Evolutionary conservation across 1,140 invertebrate species (phyloP).

Genomic region (Leptinotarsa lineolata): DNA sequence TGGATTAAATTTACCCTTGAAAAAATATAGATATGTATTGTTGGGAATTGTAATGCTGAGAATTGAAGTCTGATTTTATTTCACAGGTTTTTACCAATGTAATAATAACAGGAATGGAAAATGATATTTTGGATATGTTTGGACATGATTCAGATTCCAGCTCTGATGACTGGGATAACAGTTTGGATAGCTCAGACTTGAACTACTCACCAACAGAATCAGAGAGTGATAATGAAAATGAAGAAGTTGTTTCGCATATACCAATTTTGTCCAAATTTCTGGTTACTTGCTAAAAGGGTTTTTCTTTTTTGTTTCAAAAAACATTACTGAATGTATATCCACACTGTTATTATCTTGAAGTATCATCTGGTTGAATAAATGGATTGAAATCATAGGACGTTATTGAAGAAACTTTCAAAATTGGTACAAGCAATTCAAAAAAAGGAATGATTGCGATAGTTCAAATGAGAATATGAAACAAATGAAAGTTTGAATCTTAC

Average conservation of each 20-base stretch:
- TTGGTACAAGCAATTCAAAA: too few relatives aligned
- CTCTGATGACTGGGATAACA: slow-evolving; percentile 65
- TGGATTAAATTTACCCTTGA: too few relatives aligned
- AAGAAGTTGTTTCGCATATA: slow-evolving; percentile 43
- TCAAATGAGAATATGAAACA: too few relatives aligned
- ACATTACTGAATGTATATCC: not conserved
- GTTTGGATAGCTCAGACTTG: slow-evolving; percentile 63
- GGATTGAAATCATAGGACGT: too few relatives aligned
- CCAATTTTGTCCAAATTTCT: slow-evolving; percentile 47
- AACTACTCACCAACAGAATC: slow-evolving; percentile 57
- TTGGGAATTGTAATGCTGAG: too few relatives aligned
- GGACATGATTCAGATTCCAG: slow-evolving; percentile 56
- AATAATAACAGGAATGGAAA: slow-evolving; percentile 39
- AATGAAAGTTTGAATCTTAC: too few relatives aligned
- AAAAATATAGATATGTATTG: too few relatives aligned
- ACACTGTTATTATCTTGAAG: not conserved
- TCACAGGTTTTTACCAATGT: slow-evolving; percentile 48
- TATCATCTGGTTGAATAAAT: not conserved
- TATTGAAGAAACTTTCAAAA: too few relatives aligned
- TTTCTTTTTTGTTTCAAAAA: not conserved
- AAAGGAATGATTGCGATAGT: too few relatives aligned
- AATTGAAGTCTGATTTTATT: not conserved
- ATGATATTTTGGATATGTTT: slow-evolving; percentile 48
- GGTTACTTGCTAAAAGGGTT: not conserved
- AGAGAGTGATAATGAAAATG: slow-evolving; percentile 44